Evolutionary conservation across 2,113 vertebrate species (phyloP), one percentile per base, ranked within the genome.

Genomic region (Bambusicola thoracicus): DNA sequence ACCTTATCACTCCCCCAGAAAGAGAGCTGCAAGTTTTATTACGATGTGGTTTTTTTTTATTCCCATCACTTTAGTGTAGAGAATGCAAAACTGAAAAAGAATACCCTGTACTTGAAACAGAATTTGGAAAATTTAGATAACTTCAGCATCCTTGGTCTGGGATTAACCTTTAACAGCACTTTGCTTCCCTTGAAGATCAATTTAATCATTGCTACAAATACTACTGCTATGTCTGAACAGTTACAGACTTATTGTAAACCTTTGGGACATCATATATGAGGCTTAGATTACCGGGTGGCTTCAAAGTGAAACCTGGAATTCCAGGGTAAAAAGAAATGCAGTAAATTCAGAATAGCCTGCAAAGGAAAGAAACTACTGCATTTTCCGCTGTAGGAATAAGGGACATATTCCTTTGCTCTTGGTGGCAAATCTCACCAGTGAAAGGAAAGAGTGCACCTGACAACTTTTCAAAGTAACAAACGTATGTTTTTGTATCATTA

Each of bases 271-370:
- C n/a, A 46, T 78, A 32, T 24, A 19, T 4, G 20, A 29, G 5
- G 7, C 36, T 32, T 38, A 25, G 32, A 51, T 48, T 27, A 48
- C 34, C 12, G 22, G 3, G 38, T 43, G 41, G 40, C 13, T 65
- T 81, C 11, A 6, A 66, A 51, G 17, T 25, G 8, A 56, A 83
- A 56, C 6, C 13, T 55, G 63, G 43, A 56, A 49, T 55, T 86
- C 1, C 1, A 69, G 24, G 22, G 2, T 46, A 25, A 11, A 25
- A 19, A 27, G 51, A 81, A 73, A 44, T 1, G 2, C 30, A 22
- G 13, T 9, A 36, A 65, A 32, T 24, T 65, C 2, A 1, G 0
- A 1, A 19, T 19, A 63, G 11, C 13, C 21, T 55, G 22, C 30
- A 87, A 84, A 81, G 16, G 7, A 62, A 21, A 66, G 66, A 65